These are phyloP conservation scores for Laspeyria flexula DNA, from an alignment of 2,888 invertebrate genomes.

Conservation along the genomic window DNA sequence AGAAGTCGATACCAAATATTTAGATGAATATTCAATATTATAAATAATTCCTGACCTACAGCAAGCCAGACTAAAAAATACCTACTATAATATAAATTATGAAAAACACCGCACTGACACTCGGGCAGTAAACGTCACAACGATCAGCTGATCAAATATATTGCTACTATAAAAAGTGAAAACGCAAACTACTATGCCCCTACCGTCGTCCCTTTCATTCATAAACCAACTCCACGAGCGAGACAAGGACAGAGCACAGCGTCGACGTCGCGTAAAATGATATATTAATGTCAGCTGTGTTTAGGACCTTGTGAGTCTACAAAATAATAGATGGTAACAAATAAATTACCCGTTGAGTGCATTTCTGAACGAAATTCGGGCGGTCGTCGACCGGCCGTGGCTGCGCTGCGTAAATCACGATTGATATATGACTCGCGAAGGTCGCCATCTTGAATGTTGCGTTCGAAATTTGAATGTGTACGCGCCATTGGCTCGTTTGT, in stretches of 20 bases:
- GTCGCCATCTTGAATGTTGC: slow-evolving; percentile 82
- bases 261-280: slow-evolving; percentile 83
- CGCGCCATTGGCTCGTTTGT: slow-evolving; percentile 70
- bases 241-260: slow-evolving; percentile 60
- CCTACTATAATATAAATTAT: slow-evolving; percentile 82
- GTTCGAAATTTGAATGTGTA: slow-evolving; percentile 82
- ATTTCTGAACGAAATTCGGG: slow-evolving; percentile 84
- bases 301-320: slow-evolving; percentile 86
- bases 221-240: slow-evolving; percentile 19
- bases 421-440: slow-evolving; percentile 83
- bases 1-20: slow-evolving; percentile 49
- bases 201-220: slow-evolving; percentile 62
- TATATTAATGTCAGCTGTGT: slow-evolving; percentile 86
- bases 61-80: slow-evolving; percentile 71
- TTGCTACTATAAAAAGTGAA: slow-evolving; percentile 86
- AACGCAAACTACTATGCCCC: slow-evolving; percentile 79
- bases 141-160: slow-evolving; percentile 87
- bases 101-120: slow-evolving; percentile 80
- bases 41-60: slow-evolving; percentile 82
- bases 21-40: slow-evolving; percentile 76
- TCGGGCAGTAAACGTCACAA: slow-evolving; percentile 82
- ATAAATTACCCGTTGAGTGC: slow-evolving; percentile 84
- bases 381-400: slow-evolving; percentile 82
- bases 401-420: slow-evolving; percentile 79
- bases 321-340: slow-evolving; percentile 86